These are phyloP conservation scores for Propithecus coquereli DNA, from an alignment of 2,113 vertebrate genomes.

Conservation along the genomic window DNA sequence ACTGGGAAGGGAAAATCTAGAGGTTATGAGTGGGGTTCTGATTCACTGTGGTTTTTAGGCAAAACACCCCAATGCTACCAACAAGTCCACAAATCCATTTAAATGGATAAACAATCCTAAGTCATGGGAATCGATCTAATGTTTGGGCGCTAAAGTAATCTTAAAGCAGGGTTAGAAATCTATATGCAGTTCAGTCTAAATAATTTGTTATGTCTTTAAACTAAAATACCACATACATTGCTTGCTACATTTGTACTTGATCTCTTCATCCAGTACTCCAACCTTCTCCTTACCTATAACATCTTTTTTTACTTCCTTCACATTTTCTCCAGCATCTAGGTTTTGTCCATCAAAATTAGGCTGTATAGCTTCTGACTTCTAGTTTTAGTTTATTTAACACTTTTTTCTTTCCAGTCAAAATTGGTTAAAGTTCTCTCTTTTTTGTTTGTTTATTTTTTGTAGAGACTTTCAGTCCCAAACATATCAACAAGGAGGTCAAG, in stretches of 20 bases:
- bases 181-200: neutral
- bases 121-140: neutral
- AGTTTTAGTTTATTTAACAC: neutral
- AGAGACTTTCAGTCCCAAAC: slow-evolving; percentile 77
- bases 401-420: neutral
- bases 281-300: neutral
- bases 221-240: neutral
- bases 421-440: neutral
- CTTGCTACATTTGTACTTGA: neutral
- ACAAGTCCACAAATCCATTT: neutral
- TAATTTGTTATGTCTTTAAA: neutral
- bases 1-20: neutral
- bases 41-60: neutral
- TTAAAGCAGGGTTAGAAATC: neutral
- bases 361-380: neutral
- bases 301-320: neutral
- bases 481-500: slow-evolving; percentile 77
- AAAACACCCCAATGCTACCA: neutral
- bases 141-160: neutral
- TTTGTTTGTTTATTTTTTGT: slow-evolving; percentile 45
- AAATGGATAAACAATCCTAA: neutral
- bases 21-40: neutral
- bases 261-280: neutral
- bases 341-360: neutral
- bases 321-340: neutral